Evolutionary conservation across 1,140 invertebrate species (phyloP).

Genomic region (Calosoma granatense): DNA sequence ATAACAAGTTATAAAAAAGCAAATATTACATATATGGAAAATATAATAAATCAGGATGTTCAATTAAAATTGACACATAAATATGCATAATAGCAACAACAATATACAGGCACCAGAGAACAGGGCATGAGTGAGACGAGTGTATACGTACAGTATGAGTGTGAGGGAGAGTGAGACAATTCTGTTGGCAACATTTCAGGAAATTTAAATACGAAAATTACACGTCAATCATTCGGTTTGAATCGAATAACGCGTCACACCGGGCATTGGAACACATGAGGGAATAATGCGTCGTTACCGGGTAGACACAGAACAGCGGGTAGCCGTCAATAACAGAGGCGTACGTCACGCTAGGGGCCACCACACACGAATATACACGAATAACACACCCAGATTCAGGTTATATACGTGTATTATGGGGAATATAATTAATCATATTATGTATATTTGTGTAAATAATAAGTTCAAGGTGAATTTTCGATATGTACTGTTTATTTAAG

Average conservation of each 20-base stretch:
- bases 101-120: too few species aligned
- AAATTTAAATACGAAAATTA: conserved; percentile 9
- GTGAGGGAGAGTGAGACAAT: neutral
- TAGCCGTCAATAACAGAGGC: neutral
- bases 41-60: conserved; percentile 3
- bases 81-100: too few species aligned
- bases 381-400: too few species aligned
- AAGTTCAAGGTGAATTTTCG: too few species aligned
- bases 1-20: too few species aligned
- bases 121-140: too few species aligned
- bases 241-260: neutral
- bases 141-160: neutral
- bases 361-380: too few species aligned
- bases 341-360: neutral
- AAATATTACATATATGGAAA: too few species aligned
- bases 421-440: too few species aligned
- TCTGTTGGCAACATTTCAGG: neutral
- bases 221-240: neutral
- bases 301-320: neutral
- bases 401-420: too few species aligned
- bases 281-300: neutral
- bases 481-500: too few species aligned
- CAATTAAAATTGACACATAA: conserved; percentile 5
- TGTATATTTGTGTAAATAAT: too few species aligned
- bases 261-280: neutral